Conservation (phyloP, 2,797 vertebrate species). For the Protonibea diacanthus region DNA sequence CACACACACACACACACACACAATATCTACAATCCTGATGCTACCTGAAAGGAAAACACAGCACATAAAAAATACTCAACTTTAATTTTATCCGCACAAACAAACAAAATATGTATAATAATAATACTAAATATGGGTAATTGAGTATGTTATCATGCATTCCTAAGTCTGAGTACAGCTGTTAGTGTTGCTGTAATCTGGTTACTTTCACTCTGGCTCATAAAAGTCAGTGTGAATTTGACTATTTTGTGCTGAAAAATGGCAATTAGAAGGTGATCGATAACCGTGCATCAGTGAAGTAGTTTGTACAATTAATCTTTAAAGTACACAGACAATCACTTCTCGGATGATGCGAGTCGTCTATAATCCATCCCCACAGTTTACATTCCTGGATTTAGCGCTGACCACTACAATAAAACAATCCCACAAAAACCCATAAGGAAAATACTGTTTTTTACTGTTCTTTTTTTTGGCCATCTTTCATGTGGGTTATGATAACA, state of each 20-base stretch:
- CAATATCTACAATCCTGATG: too few species aligned
- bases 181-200: background rate
- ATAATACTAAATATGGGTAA: too few species aligned
- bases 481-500: conserved; percentile 14
- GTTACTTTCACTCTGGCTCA: background rate
- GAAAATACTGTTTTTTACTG: background rate
- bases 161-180: background rate
- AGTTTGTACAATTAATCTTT: conserved; percentile 10
- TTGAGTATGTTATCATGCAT: background rate
- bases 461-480: conserved; percentile 3
- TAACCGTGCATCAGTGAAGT: background rate
- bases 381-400: background rate
- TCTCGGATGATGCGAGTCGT: background rate
- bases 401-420: background rate
- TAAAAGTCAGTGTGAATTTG: background rate
- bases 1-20: too few species aligned
- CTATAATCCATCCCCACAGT: background rate
- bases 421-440: conserved; percentile 1
- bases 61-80: too few species aligned
- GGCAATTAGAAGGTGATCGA: background rate
- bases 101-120: too few species aligned
- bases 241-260: background rate
- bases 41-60: too few species aligned
- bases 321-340: background rate
- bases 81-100: too few species aligned